These are phyloP conservation scores for Agrochola circellaris DNA, from an alignment of 2,888 invertebrate genomes.

Conservation along the genomic window DNA sequence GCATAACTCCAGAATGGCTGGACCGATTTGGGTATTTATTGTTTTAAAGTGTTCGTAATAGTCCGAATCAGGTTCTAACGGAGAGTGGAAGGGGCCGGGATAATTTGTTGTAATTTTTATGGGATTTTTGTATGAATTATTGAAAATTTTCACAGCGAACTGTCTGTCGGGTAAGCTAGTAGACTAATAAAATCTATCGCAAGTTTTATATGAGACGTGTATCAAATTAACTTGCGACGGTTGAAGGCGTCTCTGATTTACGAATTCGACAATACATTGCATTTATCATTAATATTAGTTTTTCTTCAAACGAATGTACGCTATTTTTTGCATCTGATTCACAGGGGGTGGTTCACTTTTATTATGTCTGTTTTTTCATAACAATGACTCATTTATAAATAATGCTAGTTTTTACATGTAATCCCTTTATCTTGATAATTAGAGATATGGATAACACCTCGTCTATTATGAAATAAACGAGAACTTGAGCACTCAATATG, in stretches of 20 bases:
- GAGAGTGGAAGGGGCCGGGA: too few species aligned
- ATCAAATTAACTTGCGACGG: background rate
- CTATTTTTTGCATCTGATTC: background rate
- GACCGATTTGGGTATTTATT: too few species aligned
- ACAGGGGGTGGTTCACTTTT: conserved; percentile 21
- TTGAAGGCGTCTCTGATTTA: background rate
- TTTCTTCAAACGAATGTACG: background rate
- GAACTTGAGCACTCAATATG: conserved; percentile 9
- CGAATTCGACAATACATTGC: background rate
- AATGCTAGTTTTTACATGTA: background rate
- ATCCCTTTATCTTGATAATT: conserved; percentile 12
- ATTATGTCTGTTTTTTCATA: conserved; percentile 11
- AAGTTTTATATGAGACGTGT: background rate
- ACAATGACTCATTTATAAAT: conserved; percentile 20
- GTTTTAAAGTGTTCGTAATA: too few species aligned
- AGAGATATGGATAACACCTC: conserved; percentile 18
- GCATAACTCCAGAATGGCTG: too few species aligned
- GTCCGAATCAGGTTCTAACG: too few species aligned
- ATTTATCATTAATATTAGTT: background rate
- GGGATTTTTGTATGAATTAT: too few species aligned
- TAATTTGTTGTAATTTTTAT: too few species aligned
- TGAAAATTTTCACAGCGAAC: too few species aligned
- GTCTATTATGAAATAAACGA: conserved; percentile 17
- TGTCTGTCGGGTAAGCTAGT: too few species aligned
- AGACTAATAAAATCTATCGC: background rate